Evolutionary conservation across 2,113 vertebrate species (phyloP), one percentile per base, ranked within the genome.

Genomic region (Epinephelus moara): DNA sequence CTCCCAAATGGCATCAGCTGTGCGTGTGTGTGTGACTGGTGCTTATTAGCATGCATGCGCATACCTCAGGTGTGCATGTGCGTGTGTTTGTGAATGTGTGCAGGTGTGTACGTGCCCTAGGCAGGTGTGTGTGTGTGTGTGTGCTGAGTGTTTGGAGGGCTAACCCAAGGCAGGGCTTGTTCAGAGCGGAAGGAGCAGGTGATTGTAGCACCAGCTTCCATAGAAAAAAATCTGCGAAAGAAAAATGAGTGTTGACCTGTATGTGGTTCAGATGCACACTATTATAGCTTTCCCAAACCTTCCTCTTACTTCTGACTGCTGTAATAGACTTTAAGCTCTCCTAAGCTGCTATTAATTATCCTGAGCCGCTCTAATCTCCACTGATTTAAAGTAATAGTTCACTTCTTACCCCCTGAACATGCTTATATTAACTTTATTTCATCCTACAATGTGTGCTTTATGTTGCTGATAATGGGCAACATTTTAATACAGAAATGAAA

Each of bases 1-100:
- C 84, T 90, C 88, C 79, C 84, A 33, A 87, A 85, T 33, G 75
- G 73, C 80, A 30, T 84, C 68, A 75, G 56, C 80, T 88, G 76
- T 53, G 52, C 6, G 7, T 53, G 40, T 47, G 70, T 79, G 61
- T 71, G 50, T 57, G 70, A 81, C 59, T 56, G 2, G 23, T 64
- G n/a, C 64, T 37, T 57, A 52, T 70, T 55, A 73, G 52, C 77
- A 21, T 53, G 61, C 40, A 82, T 75, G 56, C 23, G 6, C 37
- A 30, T 62, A 79, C 76, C 82, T 66, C 60, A 49, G 69, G 74
- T 74, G 0, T 45, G 75, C 25, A 27, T 52, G 56, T 50, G 60
- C 40, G 37, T 23, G 18, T 60, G 56, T 49, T 55, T 52, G 47
- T 67, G 60, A 30, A 45, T 55, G 63, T 57, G 10, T 8, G 50